phyloP scores from a whole-genome alignment of 2,113 vertebrate species.

The Phyllostomus discolor region DNA sequence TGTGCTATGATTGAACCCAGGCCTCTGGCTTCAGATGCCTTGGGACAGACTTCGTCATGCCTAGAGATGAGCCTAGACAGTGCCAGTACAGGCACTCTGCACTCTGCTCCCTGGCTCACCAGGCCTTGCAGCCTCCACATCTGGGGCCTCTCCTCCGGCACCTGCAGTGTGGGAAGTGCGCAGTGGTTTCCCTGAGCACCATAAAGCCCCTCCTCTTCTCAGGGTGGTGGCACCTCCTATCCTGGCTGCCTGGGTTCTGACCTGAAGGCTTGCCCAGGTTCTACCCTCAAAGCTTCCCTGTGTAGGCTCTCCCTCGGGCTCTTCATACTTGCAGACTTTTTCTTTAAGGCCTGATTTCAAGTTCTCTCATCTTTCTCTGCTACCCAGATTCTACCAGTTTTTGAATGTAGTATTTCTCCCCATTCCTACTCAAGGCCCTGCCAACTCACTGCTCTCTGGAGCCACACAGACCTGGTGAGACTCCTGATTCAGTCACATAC shows the following conservation, averaged over 20 bases:
- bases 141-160: neutral
- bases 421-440: neutral
- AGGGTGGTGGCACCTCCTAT: neutral
- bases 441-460: neutral
- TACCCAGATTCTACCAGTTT: neutral
- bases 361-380: neutral
- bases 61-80: neutral
- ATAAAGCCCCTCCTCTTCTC: fast-evolving
- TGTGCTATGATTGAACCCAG: neutral
- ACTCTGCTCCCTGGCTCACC: neutral
- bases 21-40: neutral
- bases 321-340: neutral
- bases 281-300: neutral
- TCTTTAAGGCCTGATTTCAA: neutral
- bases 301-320: neutral
- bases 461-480: neutral
- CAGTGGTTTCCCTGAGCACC: neutral
- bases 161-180: neutral
- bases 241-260: neutral
- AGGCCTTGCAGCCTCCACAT: neutral
- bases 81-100: neutral
- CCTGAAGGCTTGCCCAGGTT: neutral
- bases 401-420: neutral
- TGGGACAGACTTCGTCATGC: neutral
- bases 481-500: neutral